phyloP scores from a whole-genome alignment of 1,140 invertebrate species.

The Macrobrachium nipponense region DNA sequence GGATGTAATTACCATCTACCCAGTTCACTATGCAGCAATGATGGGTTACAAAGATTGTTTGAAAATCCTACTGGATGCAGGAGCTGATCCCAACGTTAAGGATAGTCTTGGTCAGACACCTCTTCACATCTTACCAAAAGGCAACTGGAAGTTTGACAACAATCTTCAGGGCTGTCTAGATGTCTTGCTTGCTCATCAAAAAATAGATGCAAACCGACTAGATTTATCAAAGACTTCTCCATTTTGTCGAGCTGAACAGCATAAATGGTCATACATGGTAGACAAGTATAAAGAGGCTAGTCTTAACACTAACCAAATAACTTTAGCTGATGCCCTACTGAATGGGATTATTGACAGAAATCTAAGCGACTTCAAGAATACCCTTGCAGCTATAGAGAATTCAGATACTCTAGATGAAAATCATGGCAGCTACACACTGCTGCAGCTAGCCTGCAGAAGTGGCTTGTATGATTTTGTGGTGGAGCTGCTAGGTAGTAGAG shows the following conservation, averaged over 20 bases:
- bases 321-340: conserved; percentile 73
- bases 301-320: conserved; percentile 74
- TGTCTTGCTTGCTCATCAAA: conserved; percentile 35
- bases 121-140: conserved; percentile 45
- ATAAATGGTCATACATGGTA: conserved; percentile 73
- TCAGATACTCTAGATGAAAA: conserved; percentile 67
- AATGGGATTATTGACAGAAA: conserved; percentile 68
- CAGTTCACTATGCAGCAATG: conserved; percentile 46
- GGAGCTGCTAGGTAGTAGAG: conserved; percentile 72
- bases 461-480: conserved; percentile 73
- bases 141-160: conserved; percentile 41
- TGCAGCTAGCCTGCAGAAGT: conserved; percentile 75
- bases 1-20: not conserved
- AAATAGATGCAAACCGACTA: conserved; percentile 37
- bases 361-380: conserved; percentile 66
- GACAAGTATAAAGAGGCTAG: conserved; percentile 71
- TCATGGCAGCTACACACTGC: conserved; percentile 72
- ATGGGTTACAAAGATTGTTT: conserved; percentile 66
- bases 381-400: conserved; percentile 67
- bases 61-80: conserved; percentile 74
- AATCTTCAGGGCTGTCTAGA: conserved; percentile 47
- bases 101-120: conserved; percentile 36
- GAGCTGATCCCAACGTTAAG: conserved; percentile 73
- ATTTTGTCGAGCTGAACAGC: conserved; percentile 74
- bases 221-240: conserved; percentile 65